These are phyloP conservation scores for Cygnus buccinator DNA, from an alignment of 2,113 vertebrate genomes.

Conservation along the genomic window DNA sequence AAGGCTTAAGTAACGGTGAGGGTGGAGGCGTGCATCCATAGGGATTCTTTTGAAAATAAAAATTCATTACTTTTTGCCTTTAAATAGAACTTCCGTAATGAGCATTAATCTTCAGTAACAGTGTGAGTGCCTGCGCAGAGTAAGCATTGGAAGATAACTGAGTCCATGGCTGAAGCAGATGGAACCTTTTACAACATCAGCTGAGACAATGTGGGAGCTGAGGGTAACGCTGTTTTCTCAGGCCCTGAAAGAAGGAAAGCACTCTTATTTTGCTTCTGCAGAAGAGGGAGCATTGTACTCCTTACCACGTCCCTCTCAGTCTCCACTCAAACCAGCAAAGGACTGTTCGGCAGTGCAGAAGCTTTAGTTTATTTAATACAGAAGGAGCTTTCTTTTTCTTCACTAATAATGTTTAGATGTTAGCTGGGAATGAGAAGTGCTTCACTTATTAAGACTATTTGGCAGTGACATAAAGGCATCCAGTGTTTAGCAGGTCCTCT, in stretches of 20 bases:
- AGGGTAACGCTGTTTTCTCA: neutral
- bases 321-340: conserved; percentile 34
- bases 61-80: neutral
- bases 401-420: conserved; percentile 52
- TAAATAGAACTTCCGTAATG: neutral
- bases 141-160: neutral
- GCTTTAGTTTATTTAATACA: conserved; percentile 50
- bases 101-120: neutral
- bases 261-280: neutral
- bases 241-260: neutral
- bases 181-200: neutral
- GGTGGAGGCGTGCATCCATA: neutral
- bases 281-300: conserved; percentile 10
- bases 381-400: conserved; percentile 48
- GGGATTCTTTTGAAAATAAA: neutral
- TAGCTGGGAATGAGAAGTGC: conserved; percentile 21
- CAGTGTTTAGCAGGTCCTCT: conserved; percentile 54
- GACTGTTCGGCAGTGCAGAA: conserved; percentile 5
- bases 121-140: neutral
- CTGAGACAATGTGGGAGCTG: neutral
- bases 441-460: conserved; percentile 13
- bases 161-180: neutral
- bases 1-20: neutral
- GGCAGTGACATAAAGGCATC: conserved; percentile 52
- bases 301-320: conserved; percentile 6